Conservation (phyloP, 2,888 invertebrate species). For the Ferdinandea cuprea region DNA sequence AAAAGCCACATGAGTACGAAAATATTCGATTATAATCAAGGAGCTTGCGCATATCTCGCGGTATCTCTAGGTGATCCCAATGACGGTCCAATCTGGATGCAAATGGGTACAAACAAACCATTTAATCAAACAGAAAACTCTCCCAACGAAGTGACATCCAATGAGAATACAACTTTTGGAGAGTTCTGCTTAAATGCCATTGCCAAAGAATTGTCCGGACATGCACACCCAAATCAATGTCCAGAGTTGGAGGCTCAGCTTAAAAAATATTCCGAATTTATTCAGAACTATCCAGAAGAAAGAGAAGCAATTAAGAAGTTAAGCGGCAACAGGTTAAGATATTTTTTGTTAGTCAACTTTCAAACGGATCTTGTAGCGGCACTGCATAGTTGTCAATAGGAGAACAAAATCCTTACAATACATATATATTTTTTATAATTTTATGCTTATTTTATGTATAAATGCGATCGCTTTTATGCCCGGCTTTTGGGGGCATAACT, state of each 20-base stretch:
- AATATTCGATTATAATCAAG: conserved; percentile 75
- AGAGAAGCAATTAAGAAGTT: conserved; percentile 50
- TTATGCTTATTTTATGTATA: neutral
- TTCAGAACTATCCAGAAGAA: conserved; percentile 57
- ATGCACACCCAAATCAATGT: conserved; percentile 66
- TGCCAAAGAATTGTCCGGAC: conserved; percentile 78
- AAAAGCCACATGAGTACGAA: conserved; percentile 75
- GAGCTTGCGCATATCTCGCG: conserved; percentile 76
- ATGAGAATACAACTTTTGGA: conserved; percentile 25
- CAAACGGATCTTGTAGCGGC: conserved; percentile 78
- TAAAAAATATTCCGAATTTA: conserved; percentile 76
- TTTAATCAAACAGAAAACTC: neutral
- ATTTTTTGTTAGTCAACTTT: conserved; percentile 78
- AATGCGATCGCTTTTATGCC: neutral
- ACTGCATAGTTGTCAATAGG: neutral
- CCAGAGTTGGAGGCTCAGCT: conserved; percentile 78
- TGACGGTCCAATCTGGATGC: conserved; percentile 68
- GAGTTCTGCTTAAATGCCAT: conserved; percentile 76
- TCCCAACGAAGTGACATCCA: neutral
- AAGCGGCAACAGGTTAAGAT: conserved; percentile 74
- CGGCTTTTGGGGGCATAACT: too few relatives aligned
- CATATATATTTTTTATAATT: neutral
- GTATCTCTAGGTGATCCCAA: conserved; percentile 76
- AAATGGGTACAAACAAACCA: conserved; percentile 46
- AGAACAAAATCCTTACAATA: neutral